Conservation (phyloP, 2,797 vertebrate species). For the Muraenolepis orangiensis region DNA sequence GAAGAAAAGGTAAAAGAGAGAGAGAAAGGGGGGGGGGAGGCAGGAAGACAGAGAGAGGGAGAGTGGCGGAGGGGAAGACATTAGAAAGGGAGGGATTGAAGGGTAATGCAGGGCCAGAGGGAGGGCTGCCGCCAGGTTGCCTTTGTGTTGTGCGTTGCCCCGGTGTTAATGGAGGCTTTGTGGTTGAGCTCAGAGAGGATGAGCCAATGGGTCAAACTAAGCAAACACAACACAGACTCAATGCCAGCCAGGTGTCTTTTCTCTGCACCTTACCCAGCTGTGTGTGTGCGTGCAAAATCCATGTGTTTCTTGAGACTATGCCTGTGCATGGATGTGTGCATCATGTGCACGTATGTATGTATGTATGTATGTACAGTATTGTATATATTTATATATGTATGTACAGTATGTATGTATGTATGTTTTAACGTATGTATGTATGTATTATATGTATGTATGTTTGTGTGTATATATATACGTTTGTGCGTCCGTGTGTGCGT, state of each 20-base stretch:
- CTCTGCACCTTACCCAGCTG: slow-evolving; percentile 29
- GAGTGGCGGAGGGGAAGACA: not conserved
- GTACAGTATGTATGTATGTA: slow-evolving; percentile 21
- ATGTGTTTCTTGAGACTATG: slow-evolving; percentile 12
- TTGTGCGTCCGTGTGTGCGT: slow-evolving; percentile 28
- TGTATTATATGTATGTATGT: slow-evolving; percentile 15
- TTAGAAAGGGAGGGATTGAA: slow-evolving; percentile 35
- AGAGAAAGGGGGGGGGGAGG: slow-evolving; percentile 26
- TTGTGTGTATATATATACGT: slow-evolving; percentile 19
- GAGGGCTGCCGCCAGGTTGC: slow-evolving; percentile 37
- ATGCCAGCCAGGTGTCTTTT: slow-evolving; percentile 58
- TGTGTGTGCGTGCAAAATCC: slow-evolving; percentile 28
- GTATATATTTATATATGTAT: slow-evolving; percentile 8
- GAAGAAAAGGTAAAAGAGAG: slow-evolving; percentile 45
- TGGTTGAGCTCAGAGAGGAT: slow-evolving; percentile 53
- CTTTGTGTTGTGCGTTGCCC: slow-evolving; percentile 65
- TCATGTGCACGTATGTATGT: slow-evolving; percentile 6
- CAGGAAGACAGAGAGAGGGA: no score
- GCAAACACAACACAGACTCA: slow-evolving; percentile 60
- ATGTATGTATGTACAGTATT: slow-evolving; percentile 14
- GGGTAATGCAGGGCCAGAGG: slow-evolving; percentile 37
- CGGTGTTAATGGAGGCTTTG: slow-evolving; percentile 66
- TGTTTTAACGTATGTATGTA: no score
- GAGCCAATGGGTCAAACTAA: slow-evolving; percentile 44
- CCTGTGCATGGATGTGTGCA: no score